Conservation (phyloP, 2,113 vertebrate species). For the Eidolon helvum region DNA sequence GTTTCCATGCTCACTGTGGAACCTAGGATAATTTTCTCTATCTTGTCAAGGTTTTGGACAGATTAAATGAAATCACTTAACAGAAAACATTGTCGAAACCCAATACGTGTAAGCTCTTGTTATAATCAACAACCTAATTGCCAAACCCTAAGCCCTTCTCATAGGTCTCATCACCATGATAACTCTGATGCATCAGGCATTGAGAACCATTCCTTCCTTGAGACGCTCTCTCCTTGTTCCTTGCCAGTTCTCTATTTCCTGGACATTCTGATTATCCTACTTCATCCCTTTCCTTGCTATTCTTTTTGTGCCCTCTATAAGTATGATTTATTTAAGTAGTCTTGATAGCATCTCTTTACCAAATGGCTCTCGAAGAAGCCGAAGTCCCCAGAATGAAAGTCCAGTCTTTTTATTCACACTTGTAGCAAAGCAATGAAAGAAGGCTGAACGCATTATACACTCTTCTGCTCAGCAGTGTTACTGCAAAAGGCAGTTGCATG, state of each 20-base stretch:
- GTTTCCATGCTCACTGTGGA: background rate
- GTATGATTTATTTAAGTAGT: background rate
- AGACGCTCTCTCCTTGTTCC: background rate
- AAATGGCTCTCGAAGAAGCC: background rate
- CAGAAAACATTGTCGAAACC: background rate
- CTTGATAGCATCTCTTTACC: background rate
- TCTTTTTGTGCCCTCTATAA: background rate
- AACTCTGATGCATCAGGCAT: background rate
- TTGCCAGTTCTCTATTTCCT: background rate
- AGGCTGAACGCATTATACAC: background rate
- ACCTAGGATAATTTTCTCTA: background rate
- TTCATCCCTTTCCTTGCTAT: background rate
- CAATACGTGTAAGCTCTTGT: background rate
- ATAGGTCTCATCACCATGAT: background rate
- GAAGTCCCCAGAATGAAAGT: background rate
- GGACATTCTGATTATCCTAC: background rate
- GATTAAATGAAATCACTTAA: background rate
- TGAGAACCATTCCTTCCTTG: background rate
- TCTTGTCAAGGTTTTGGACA: background rate
- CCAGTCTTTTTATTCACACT: background rate
- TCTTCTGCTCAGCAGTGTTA: background rate
- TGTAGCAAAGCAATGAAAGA: background rate
- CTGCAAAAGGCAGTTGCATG: background rate
- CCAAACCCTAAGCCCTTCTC: background rate
- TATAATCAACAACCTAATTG: background rate